These are phyloP conservation scores for Gymnocephalus cernua DNA, from an alignment of 2,113 vertebrate genomes.

Conservation along the genomic window DNA sequence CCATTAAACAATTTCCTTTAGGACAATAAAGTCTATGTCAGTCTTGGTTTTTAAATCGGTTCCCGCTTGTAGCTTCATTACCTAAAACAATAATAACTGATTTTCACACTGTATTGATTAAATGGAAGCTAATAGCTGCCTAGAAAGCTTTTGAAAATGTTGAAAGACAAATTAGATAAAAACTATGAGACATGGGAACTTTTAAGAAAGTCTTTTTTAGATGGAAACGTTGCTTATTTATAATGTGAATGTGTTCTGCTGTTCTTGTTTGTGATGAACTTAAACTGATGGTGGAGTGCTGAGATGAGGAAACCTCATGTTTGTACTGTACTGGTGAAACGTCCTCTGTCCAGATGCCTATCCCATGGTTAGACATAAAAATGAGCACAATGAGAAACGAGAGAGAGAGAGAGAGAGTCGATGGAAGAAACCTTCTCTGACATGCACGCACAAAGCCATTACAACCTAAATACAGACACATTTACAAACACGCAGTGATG, in stretches of 20 bases:
- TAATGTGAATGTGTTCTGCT: constrained; percentile 16
- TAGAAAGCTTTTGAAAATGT: constrained; percentile 24
- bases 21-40: too few species aligned
- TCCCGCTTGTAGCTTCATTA: not conserved
- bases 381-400: constrained; percentile 69
- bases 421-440: constrained; percentile 37
- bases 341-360: constrained; percentile 43
- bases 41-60: not conserved
- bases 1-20: not conserved
- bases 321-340: constrained; percentile 48
- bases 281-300: not conserved
- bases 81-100: not conserved
- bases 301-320: constrained; percentile 35
- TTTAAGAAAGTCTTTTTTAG: not conserved
- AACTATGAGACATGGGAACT: not conserved
- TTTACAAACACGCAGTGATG: not conserved
- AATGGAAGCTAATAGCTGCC: not conserved
- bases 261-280: constrained; percentile 21
- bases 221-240: constrained; percentile 1
- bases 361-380: constrained; percentile 73
- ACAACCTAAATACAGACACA: constrained; percentile 10
- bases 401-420: constrained; percentile 21
- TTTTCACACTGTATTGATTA: not conserved
- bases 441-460: constrained; percentile 52
- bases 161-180: not conserved